Percentiles rank a stretch among this genome's conserved stretches.
phyloP scores from a whole-genome alignment of 2,113 vertebrate species.

The Struthio camelus region DNA sequence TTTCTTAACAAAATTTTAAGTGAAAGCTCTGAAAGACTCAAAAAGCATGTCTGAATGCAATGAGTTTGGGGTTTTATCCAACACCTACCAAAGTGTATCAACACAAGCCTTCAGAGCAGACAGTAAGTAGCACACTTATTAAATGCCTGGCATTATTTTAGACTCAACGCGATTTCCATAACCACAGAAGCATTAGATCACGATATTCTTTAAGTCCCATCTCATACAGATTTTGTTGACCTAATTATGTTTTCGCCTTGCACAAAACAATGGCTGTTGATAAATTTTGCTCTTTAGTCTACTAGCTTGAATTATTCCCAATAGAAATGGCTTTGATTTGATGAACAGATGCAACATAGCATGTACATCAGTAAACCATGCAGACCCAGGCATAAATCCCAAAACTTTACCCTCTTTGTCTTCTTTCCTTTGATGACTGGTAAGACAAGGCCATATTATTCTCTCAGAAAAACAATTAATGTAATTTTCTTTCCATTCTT shows the following conservation, averaged over 20 bases:
- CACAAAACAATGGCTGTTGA: background rate
- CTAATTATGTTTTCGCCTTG: background rate
- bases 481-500: background rate
- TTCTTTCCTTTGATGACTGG: background rate
- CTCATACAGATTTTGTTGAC: background rate
- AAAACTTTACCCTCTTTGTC: background rate
- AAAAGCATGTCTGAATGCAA: background rate
- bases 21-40: constrained; percentile 12
- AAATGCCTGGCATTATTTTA: background rate
- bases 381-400: background rate
- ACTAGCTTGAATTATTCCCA: background rate
- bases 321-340: background rate
- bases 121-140: accelerated
- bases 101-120: background rate
- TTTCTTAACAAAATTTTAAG: constrained; percentile 50
- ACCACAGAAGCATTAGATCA: background rate
- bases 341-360: background rate
- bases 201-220: background rate
- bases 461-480: background rate
- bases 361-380: background rate
- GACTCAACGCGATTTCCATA: background rate
- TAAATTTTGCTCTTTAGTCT: background rate
- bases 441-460: background rate
- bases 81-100: background rate
- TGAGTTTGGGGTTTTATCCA: background rate